phyloP scores from a whole-genome alignment of 2,888 invertebrate species.

The Scrobipalpa costella region DNA sequence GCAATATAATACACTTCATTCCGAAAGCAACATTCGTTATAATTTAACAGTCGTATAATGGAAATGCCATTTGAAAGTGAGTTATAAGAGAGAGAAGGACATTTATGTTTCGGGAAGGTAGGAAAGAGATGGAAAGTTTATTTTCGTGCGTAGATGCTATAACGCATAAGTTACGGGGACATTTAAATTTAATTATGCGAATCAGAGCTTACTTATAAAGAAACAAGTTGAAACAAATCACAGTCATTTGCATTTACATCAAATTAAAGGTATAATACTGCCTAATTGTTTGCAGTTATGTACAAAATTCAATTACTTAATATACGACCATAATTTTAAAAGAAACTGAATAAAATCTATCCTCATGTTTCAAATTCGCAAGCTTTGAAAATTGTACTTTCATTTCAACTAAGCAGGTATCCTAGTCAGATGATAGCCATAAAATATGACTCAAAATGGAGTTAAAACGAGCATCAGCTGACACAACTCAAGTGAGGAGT shows the following conservation, averaged over 20 bases:
- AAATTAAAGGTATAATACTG: not conserved
- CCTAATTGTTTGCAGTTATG: no score
- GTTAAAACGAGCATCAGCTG: not conserved
- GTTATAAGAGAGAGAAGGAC: slow-evolving; percentile 32
- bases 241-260: not conserved
- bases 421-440: not conserved
- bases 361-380: no score
- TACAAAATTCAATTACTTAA: no score
- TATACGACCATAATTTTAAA: no score
- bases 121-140: slow-evolving; percentile 29
- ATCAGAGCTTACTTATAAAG: slow-evolving; percentile 20
- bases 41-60: slow-evolving; percentile 35
- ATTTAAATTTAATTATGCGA: slow-evolving; percentile 37
- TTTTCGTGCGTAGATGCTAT: slow-evolving; percentile 38
- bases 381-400: no score
- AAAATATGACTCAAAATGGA: not conserved
- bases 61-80: slow-evolving; percentile 37
- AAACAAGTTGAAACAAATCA: slow-evolving; percentile 7
- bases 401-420: no score
- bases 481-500: no score
- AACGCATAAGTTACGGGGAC: slow-evolving; percentile 36
- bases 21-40: slow-evolving; percentile 34
- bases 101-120: not conserved
- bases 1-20: slow-evolving; percentile 18
- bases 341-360: no score